These are phyloP conservation scores for Acheta domesticus DNA, from an alignment of 2,888 invertebrate species.

Conservation along the genomic window DNA sequence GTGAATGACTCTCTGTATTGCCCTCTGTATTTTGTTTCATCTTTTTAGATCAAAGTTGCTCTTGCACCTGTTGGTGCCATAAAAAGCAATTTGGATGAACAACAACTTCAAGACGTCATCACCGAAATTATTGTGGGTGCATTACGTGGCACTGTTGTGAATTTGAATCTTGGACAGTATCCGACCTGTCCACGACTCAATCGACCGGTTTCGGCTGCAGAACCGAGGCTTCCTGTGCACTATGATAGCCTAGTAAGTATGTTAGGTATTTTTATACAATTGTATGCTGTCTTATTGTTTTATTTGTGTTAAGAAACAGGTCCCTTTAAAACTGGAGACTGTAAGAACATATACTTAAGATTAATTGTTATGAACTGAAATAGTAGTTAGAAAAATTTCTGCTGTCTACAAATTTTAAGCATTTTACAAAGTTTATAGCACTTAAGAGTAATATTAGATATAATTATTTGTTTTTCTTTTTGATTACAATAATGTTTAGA, in stretches of 20 bases:
- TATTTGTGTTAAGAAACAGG: too few relatives aligned
- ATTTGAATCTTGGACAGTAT: constrained; percentile 71
- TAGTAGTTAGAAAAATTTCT: too few relatives aligned
- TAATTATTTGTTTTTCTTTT: too few relatives aligned
- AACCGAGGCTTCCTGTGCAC: constrained; percentile 56
- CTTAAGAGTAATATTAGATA: too few relatives aligned
- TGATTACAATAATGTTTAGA: too few relatives aligned
- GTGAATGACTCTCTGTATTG: background rate
- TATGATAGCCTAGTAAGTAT: constrained; percentile 68
- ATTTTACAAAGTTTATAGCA: too few relatives aligned
- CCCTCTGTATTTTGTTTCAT: background rate
- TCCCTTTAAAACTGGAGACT: too few relatives aligned
- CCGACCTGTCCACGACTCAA: constrained; percentile 75
- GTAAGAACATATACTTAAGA: too few relatives aligned
- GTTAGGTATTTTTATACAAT: background rate
- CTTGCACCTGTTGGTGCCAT: constrained; percentile 70
- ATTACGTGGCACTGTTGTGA: constrained; percentile 67
- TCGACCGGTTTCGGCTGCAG: constrained; percentile 58
- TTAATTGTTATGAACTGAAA: too few relatives aligned
- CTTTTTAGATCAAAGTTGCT: constrained; percentile 63
- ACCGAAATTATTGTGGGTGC: constrained; percentile 73
- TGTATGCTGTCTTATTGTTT: too few relatives aligned
- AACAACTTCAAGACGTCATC: constrained; percentile 73
- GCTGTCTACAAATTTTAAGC: too few relatives aligned
- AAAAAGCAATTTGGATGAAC: constrained; percentile 73